These are phyloP conservation scores for Antrozous pallidus DNA, from an alignment of 2,797 vertebrate species.

Conservation along the genomic window DNA sequence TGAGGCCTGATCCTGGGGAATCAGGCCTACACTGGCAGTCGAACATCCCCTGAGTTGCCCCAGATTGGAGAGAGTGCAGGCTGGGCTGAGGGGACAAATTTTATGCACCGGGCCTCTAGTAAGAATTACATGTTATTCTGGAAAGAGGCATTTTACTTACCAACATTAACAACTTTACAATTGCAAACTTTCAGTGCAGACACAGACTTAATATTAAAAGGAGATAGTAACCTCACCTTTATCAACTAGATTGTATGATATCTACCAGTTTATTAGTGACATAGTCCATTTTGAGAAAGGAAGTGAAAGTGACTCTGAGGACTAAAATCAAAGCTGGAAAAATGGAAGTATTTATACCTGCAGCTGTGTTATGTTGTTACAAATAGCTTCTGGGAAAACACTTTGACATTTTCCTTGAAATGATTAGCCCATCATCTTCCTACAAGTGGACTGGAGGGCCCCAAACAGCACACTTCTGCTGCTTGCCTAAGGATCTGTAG, in stretches of 20 bases:
- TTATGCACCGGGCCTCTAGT: background rate
- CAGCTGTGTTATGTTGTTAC: background rate
- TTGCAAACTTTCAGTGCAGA: background rate
- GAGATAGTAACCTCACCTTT: background rate
- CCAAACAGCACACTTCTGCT: slow-evolving; percentile 36
- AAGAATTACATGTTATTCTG: background rate
- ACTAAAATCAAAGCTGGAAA: background rate
- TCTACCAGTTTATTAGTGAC: background rate
- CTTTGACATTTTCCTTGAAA: slow-evolving; percentile 37
- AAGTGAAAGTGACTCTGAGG: background rate
- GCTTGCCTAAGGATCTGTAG: background rate
- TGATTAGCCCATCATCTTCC: slow-evolving; percentile 48
- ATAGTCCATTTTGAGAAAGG: background rate
- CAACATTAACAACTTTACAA: background rate
- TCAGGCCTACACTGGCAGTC: no score
- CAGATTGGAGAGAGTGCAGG: no score
- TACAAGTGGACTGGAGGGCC: background rate
- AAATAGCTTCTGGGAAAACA: slow-evolving; percentile 18
- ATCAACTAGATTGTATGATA: background rate
- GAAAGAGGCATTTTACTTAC: background rate
- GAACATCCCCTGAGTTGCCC: no score
- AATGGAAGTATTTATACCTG: background rate
- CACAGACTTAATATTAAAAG: background rate
- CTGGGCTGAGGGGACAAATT: no score
- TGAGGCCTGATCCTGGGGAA: no score